Conservation (phyloP, 2,797 vertebrate genomes). For the Chaunax sp. region DNA sequence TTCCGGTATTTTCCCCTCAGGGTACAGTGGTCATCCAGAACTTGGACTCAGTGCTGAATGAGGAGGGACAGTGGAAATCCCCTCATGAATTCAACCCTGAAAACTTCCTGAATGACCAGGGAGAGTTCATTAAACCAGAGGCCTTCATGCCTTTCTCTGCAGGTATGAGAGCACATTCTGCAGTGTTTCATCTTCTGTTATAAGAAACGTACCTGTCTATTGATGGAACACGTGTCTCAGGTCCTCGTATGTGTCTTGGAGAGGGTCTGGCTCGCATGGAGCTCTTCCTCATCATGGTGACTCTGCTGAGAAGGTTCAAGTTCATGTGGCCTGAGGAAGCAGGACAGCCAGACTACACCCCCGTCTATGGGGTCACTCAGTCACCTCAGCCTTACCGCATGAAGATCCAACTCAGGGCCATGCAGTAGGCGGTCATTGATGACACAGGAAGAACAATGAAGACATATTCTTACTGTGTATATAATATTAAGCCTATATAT, state of each 20-base stretch:
- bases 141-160: conserved; percentile 73
- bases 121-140: conserved; percentile 69
- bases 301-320: conserved; percentile 63
- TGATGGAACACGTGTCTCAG: conserved; percentile 30
- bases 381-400: conserved; percentile 64
- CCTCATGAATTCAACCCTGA: conserved; percentile 75
- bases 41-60: conserved; percentile 58
- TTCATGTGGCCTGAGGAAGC: conserved; percentile 75
- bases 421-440: too few species aligned
- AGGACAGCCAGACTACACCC: conserved; percentile 58
- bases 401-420: conserved; percentile 51
- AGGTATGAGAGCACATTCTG: conserved; percentile 28
- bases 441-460: not conserved
- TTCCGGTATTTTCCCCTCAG: conserved; percentile 14
- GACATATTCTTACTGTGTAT: too few species aligned
- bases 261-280: conserved; percentile 68
- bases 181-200: not conserved
- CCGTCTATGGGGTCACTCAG: conserved; percentile 51
- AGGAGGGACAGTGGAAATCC: conserved; percentile 73
- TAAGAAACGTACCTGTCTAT: not conserved
- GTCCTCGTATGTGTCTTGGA: conserved; percentile 64
- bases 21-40: conserved; percentile 71
- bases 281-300: conserved; percentile 70
- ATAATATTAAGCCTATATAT: too few species aligned
- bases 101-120: conserved; percentile 68